Evolutionary conservation across 1,140 invertebrate species (phyloP).

Genomic region (Colletes latitarsis): DNA sequence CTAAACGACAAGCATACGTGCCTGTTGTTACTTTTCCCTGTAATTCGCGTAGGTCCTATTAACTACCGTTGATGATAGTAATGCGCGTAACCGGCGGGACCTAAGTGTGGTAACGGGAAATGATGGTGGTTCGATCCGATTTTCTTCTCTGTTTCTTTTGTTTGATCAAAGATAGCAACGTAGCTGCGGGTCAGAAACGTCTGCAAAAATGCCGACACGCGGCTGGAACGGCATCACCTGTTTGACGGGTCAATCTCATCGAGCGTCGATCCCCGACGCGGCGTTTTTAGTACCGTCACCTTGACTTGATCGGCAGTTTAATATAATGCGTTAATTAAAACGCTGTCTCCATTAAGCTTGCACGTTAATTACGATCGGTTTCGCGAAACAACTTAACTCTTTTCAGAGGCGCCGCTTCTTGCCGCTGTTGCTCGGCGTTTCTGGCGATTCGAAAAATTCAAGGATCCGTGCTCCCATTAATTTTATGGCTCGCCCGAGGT

Average conservation of each 20-base stretch:
- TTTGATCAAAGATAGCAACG: slow-evolving; percentile 35
- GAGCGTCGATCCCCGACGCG: slow-evolving; percentile 7
- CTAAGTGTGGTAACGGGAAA: slow-evolving; percentile 50
- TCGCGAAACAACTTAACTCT: not conserved
- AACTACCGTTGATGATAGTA: slow-evolving; percentile 59
- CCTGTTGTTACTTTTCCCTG: no score
- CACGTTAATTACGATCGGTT: slow-evolving; percentile 35
- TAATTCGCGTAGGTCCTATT: slow-evolving; percentile 35
- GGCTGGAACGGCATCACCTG: slow-evolving; percentile 18
- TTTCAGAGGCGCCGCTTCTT: not conserved
- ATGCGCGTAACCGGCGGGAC: slow-evolving; percentile 36
- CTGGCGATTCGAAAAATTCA: not conserved
- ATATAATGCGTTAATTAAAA: slow-evolving; percentile 43
- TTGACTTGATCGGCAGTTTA: slow-evolving; percentile 30
- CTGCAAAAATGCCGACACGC: slow-evolving; percentile 48
- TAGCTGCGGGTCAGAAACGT: slow-evolving; percentile 41
- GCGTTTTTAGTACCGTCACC: slow-evolving; percentile 16
- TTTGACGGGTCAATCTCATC: slow-evolving; percentile 50
- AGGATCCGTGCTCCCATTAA: slow-evolving; percentile 23
- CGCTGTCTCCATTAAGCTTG: slow-evolving; percentile 34
- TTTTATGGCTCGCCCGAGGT: not conserved
- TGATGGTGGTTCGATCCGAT: slow-evolving; percentile 55
- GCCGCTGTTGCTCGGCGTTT: not conserved
- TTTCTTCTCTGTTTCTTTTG: slow-evolving; percentile 26
- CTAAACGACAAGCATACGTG: no score